phyloP scores from a whole-genome alignment of 1,140 invertebrate genomes.

The Drosophila kohkoa region DNA sequence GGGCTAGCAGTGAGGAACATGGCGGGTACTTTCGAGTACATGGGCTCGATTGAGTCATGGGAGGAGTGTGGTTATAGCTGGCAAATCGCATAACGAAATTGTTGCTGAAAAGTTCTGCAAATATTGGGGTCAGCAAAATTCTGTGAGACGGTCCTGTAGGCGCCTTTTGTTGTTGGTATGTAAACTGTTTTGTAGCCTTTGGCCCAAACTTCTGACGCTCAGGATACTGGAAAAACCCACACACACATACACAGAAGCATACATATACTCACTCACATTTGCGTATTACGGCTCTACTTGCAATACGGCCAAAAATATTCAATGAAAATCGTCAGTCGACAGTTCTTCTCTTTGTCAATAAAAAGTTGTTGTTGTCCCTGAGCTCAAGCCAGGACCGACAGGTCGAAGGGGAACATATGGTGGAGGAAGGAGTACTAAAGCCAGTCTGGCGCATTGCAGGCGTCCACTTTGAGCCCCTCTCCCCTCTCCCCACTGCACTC shows the following conservation, averaged over 20 bases:
- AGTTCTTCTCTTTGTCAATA: conserved; percentile 73
- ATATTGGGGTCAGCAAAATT: conserved; percentile 80
- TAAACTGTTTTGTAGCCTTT: conserved; percentile 75
- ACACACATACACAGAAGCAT: conserved; percentile 19
- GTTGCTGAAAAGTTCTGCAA: conserved; percentile 80
- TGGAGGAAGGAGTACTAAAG: conserved; percentile 9
- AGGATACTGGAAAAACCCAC: conserved; percentile 35
- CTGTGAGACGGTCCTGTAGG: conserved; percentile 45
- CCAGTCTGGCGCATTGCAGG: conserved; percentile 51
- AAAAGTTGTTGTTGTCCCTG: conserved; percentile 55
- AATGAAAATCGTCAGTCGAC: conserved; percentile 69
- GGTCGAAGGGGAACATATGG: conserved; percentile 5
- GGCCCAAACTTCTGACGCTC: conserved; percentile 73
- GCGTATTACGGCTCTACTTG: not conserved
- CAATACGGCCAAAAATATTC: conserved; percentile 59
- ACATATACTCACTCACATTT: conserved; percentile 1
- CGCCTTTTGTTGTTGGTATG: conserved; percentile 53
- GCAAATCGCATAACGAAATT: conserved; percentile 77
- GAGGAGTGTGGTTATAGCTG: not conserved
- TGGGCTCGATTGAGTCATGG: not conserved
- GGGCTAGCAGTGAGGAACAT: not conserved
- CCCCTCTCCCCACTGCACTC: not conserved
- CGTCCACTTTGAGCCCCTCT: conserved; percentile 14
- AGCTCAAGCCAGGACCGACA: conserved; percentile 33
- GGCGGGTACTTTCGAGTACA: not conserved